Conservation (phyloP, 1,140 invertebrate genomes). For the Ooceraea biroi region DNA sequence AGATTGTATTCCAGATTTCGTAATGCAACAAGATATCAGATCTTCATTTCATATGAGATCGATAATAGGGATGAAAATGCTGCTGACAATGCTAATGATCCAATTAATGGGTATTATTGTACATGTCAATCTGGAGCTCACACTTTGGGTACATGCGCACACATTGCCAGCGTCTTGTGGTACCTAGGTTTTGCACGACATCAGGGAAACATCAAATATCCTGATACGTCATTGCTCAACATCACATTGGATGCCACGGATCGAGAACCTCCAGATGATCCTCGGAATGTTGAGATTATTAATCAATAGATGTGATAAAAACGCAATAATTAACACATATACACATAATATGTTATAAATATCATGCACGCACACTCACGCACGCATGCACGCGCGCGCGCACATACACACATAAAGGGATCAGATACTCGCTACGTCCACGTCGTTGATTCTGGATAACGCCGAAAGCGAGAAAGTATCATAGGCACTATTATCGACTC, state of each 20-base stretch:
- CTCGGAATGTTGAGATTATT: constrained; percentile 3
- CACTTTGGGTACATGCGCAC: constrained; percentile 4
- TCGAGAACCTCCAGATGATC: neutral
- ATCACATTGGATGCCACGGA: constrained; percentile 5
- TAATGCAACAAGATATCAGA: constrained; percentile 32
- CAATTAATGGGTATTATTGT: constrained; percentile 31
- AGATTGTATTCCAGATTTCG: constrained; percentile 25
- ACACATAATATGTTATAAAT: too few relatives aligned
- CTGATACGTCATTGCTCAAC: constrained; percentile 22
- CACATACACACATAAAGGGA: too few relatives aligned
- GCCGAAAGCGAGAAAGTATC: too few relatives aligned
- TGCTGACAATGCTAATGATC: constrained; percentile 26
- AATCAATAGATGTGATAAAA: constrained; percentile 10
- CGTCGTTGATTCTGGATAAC: too few relatives aligned
- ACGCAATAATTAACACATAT: too few relatives aligned
- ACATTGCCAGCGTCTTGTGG: constrained; percentile 1
- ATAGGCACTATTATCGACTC: too few relatives aligned
- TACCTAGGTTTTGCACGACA: constrained; percentile 10
- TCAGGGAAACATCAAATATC: constrained; percentile 8
- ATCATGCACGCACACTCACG: too few relatives aligned
- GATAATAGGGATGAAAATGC: constrained; percentile 29
- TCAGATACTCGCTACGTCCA: too few relatives aligned
- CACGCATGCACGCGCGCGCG: too few relatives aligned
- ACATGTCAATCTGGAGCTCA: neutral
- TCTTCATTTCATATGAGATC: constrained; percentile 30